phyloP scores from a whole-genome alignment of 1,140 invertebrate species.

The Atta cephalotes region DNA sequence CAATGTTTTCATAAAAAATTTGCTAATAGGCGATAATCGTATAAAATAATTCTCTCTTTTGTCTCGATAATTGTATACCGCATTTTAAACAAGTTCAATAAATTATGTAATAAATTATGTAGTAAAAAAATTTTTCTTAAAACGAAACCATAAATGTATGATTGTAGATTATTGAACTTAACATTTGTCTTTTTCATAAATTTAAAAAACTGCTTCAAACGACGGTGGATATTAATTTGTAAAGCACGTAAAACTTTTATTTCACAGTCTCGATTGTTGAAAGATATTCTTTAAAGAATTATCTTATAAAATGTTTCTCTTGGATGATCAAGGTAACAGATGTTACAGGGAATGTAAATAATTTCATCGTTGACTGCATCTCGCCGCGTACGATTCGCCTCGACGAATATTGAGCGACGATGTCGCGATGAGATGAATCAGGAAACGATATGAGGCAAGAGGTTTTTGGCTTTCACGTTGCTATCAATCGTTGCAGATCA shows the following conservation, averaged over 20 bases:
- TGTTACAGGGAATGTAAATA: not conserved
- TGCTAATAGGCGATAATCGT: not conserved
- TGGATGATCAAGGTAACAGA: not conserved
- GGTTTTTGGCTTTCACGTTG: constrained; percentile 17
- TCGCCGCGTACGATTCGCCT: constrained; percentile 42
- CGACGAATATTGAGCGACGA: constrained; percentile 74
- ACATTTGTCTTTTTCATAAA: not conserved
- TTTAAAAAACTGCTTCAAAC: not conserved
- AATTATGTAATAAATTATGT: not conserved
- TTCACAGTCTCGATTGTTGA: not conserved
- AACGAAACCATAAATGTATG: not conserved
- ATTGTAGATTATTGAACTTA: not conserved
- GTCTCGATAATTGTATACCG: not conserved
- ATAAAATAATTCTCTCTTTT: not conserved
- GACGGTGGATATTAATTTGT: not conserved
- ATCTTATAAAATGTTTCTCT: not conserved
- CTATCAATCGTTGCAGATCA: constrained; percentile 1
- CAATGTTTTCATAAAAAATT: not conserved
- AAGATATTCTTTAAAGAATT: not conserved
- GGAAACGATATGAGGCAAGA: constrained; percentile 64
- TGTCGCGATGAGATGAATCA: constrained; percentile 64
- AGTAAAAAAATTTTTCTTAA: not conserved
- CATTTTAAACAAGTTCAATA: not conserved
- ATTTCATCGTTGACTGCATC: not conserved
- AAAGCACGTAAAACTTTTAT: not conserved